Percentiles rank a stretch among this genome's conserved stretches.
Conservation (phyloP, 2,797 vertebrate genomes). For the Chlorospingus flavigularis region DNA sequence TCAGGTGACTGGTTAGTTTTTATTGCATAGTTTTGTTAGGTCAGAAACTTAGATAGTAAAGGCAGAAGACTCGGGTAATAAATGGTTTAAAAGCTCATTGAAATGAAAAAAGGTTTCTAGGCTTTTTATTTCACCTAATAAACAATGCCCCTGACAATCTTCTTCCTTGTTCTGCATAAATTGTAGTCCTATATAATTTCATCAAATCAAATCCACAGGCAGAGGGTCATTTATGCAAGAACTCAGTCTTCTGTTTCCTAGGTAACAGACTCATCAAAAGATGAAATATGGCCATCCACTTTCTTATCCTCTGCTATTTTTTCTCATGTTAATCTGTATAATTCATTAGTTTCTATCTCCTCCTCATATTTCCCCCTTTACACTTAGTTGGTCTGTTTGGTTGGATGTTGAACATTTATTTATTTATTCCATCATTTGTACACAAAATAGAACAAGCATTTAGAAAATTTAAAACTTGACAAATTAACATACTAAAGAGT, state of each 20-base stretch:
- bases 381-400: background rate
- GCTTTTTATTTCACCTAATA: slow-evolving; percentile 58
- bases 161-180: slow-evolving; percentile 57
- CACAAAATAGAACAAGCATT: slow-evolving; percentile 23
- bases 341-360: slow-evolving; percentile 45
- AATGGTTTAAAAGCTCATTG: slow-evolving; percentile 21
- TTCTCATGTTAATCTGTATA: slow-evolving; percentile 44
- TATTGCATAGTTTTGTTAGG: background rate
- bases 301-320: slow-evolving; percentile 64
- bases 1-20: background rate
- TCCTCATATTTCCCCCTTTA: background rate
- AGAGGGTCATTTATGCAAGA: slow-evolving; percentile 67
- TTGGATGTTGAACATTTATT: slow-evolving; percentile 3
- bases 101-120: slow-evolving; percentile 45
- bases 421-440: slow-evolving; percentile 20
- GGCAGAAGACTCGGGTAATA: slow-evolving; percentile 11
- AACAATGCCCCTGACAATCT: slow-evolving; percentile 49
- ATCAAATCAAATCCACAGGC: slow-evolving; percentile 65
- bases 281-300: slow-evolving; percentile 59
- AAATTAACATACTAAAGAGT: background rate
- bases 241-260: slow-evolving; percentile 70
- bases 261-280: slow-evolving; percentile 68
- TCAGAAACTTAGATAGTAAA: slow-evolving; percentile 10
- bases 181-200: slow-evolving; percentile 63
- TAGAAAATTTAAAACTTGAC: background rate